Evolutionary conservation across 2,797 vertebrate species (phyloP), one percentile per base, ranked within the genome.

Genomic region (Hemibagrus guttatus): DNA sequence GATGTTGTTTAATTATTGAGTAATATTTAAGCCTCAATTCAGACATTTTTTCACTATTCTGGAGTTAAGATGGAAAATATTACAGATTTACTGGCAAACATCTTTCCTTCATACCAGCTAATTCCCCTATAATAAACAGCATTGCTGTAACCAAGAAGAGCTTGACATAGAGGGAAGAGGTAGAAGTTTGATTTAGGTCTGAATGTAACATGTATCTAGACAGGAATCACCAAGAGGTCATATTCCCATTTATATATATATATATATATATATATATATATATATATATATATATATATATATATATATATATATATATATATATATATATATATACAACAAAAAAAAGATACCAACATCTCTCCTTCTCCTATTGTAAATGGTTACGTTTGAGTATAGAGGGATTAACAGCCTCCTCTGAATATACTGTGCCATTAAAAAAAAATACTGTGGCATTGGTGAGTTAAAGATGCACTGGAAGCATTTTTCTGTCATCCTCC

Each of bases 1-100:
- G n/a, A 85, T 59, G 75, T 31, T 83, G 64, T 89, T 91, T 87
- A 88, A 92, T 91, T 90, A 89, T 91, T 83, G 42, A 92, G 58
- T 86, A 31, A 83, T 86, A 89, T 90, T 85, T 85, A 68, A 88
- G 83, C 75, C 61, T 66, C 81, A 79, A 89, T 88, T 87, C 85
- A 74, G 83, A 82, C 76, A 88, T 82, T 75, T 81, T 21, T n/a
- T 46, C 16, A 56, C 26, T 19, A 63, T 84, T 78, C 66, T 81
- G 39, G 9, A 82, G 58, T 31, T 68, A 23, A 31, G 58, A 39
- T 39, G 19, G 56, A 59, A 66, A 87, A 87, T 85, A 88, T 85
- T 28, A 63, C 49, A 23, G 39, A 64, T 72, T 52, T 75, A 17
- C 23, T 69, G 28, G 28, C 31, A 89, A 83, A 56, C 66, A 88